Evolutionary conservation across 2,113 vertebrate species (phyloP).

Genomic region (Dascyllus trimaculatus): DNA sequence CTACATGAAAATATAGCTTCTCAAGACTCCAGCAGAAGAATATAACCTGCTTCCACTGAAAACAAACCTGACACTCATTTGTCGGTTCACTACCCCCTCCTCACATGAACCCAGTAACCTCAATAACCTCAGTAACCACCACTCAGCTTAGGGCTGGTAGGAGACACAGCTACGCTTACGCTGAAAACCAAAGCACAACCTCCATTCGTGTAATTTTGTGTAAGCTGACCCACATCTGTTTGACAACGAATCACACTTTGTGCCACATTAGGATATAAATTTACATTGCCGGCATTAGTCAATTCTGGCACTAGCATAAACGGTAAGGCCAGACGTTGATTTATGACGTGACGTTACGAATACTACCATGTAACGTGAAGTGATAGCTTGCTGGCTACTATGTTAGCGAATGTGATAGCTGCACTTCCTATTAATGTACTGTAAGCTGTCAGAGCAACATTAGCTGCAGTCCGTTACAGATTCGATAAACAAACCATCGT

Average conservation of each 20-base stretch:
- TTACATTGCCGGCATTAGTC: background rate
- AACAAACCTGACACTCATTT: conserved; percentile 41
- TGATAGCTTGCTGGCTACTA: background rate
- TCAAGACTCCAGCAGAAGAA: background rate
- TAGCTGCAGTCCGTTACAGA: background rate
- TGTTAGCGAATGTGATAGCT: background rate
- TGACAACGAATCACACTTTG: too few relatives aligned
- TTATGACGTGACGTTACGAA: background rate
- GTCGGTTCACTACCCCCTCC: conserved; percentile 17
- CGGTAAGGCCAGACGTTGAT: too few relatives aligned
- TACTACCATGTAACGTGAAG: background rate
- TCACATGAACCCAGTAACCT: conserved; percentile 59
- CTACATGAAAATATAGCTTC: background rate
- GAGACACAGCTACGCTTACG: background rate
- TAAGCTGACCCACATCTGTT: too few relatives aligned
- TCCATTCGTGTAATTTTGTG: background rate
- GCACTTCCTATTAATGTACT: background rate
- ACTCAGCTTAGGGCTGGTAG: background rate
- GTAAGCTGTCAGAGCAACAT: background rate
- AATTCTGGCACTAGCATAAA: background rate
- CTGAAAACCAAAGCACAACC: too few relatives aligned
- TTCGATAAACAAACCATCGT: background rate
- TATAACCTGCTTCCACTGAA: background rate
- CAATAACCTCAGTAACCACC: background rate
- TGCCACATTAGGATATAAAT: too few relatives aligned